Conservation (phyloP, 2,797 vertebrate genomes). For the Balearica regulorum region DNA sequence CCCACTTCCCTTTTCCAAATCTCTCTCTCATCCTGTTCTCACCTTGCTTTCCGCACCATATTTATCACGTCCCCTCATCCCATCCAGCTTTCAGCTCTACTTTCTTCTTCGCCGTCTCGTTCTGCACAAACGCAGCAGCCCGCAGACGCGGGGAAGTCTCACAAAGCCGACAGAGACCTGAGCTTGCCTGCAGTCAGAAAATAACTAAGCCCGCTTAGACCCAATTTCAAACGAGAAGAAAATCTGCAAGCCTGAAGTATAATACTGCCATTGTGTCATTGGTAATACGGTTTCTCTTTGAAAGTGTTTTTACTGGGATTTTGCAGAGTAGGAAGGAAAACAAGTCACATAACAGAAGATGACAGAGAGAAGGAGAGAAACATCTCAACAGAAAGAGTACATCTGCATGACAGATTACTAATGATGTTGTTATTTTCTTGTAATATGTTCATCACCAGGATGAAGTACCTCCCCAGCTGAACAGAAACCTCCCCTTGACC, state of each 20-base stretch:
- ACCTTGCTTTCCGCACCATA: not conserved
- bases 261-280: not conserved
- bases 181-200: not conserved
- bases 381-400: not conserved
- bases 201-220: not conserved
- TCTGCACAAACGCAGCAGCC: not conserved
- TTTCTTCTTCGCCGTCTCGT: not conserved
- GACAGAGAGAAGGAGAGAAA: not conserved
- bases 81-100: not conserved
- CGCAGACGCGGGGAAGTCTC: fast-evolving
- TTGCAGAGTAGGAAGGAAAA: not conserved
- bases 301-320: not conserved
- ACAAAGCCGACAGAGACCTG: not conserved
- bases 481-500: not conserved
- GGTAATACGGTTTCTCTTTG: not conserved
- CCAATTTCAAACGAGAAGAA: not conserved
- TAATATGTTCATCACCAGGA: not conserved
- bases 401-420: not conserved
- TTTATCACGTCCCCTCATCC: not conserved
- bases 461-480: not conserved
- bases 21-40: not conserved
- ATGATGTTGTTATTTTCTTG: not conserved
- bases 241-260: not conserved
- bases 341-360: not conserved
- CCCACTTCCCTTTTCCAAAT: not conserved